Base-by-base conservation (phyloP, 1,140 invertebrate genomes). In the Pseudomyrmex dendroicus region DNA sequence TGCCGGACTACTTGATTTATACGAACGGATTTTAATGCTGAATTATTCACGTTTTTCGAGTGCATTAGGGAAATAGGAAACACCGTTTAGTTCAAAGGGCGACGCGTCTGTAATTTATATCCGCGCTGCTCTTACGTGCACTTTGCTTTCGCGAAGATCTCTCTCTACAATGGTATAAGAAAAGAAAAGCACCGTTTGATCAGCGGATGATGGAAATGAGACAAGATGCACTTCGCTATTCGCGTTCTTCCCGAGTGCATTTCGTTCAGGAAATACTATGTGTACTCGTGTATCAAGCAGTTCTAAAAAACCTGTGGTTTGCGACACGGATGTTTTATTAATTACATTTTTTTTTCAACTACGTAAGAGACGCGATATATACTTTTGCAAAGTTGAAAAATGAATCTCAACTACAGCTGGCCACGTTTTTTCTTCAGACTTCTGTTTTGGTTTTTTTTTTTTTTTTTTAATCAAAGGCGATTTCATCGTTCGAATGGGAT, bases 11-110 rank as follows among this genome's bases (percentile, higher is more conserved):
- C 35, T 54, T 54, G n/a, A 20, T 66, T 52, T 52, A 12, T 46
- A 74, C 48, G 63, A 46, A 2, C 22, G 20, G 7, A 17, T 17
- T 35, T 54, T 22, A 15, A 56, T 2, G 25, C 50, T 77, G 25
- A 77, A 66, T 66, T 74, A 67, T 13, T 77, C 17, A 15, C 8
- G 67, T 44, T 67, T 44, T 64, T 77, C 13, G n/a, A 67, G 13
- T 66, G 25, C 73, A 77, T 44, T 77, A 67, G 15, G 20, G 20
- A 77, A 54, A 76, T 76, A 76, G 61, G 57, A 66, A 66, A 76
- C 15, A 25, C 63, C 22, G 22, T n/a, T 76, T 52, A 66, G 17
- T 73, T 59, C 46, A 77, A 54, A 76, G 48, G 10, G 25, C 2
- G 22, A 66, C 25, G 13, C 12, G 25, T n/a, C 25, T 77, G 73